Evolutionary conservation across 2,797 vertebrate genomes (phyloP).

Genomic region (Microcaecilia unicolor): DNA sequence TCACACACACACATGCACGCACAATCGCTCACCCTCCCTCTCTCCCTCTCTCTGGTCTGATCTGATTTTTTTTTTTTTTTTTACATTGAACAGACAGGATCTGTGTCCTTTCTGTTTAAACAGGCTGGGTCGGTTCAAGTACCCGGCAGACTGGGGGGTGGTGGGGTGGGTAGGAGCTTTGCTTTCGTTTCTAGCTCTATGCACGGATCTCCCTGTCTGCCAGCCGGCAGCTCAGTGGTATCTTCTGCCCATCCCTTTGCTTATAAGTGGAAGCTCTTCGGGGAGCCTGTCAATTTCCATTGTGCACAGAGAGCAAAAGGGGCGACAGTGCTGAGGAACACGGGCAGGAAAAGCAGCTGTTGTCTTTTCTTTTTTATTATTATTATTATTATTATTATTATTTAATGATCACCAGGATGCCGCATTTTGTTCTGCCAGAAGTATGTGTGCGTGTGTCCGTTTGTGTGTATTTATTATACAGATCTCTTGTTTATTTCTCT

Average conservation of each 20-base stretch:
- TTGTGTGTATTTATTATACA: accelerated
- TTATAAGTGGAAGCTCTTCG: conserved; percentile 66
- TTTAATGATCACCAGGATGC: too few relatives aligned
- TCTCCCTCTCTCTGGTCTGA: conserved; percentile 23
- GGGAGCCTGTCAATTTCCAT: conserved; percentile 51
- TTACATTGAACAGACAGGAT: conserved; percentile 87
- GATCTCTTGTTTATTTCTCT: too few relatives aligned
- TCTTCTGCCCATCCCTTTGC: conserved; percentile 57
- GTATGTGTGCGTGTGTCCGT: accelerated
- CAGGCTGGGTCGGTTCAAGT: conserved; percentile 79
- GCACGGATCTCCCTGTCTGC: conserved; percentile 22
- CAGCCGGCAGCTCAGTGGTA: conserved; percentile 50
- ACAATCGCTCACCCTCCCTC: conserved; percentile 13
- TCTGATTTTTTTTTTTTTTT: conserved; percentile 65
- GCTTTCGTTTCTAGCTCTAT: conserved; percentile 36
- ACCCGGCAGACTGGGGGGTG: conserved; percentile 62
- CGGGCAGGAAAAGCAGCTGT: conserved; percentile 9
- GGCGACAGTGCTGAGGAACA: conserved; percentile 16
- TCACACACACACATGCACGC: conserved; percentile 36
- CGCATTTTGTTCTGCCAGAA: too few relatives aligned
- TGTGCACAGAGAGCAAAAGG: conserved; percentile 47
- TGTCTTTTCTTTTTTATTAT: conserved; percentile 15
- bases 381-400: conserved; percentile 8
- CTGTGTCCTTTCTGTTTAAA: conserved; percentile 98
- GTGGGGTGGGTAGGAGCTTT: conserved; percentile 41